phyloP scores from a whole-genome alignment of 1,140 invertebrate genomes.

The Drosophila nannoptera region DNA sequence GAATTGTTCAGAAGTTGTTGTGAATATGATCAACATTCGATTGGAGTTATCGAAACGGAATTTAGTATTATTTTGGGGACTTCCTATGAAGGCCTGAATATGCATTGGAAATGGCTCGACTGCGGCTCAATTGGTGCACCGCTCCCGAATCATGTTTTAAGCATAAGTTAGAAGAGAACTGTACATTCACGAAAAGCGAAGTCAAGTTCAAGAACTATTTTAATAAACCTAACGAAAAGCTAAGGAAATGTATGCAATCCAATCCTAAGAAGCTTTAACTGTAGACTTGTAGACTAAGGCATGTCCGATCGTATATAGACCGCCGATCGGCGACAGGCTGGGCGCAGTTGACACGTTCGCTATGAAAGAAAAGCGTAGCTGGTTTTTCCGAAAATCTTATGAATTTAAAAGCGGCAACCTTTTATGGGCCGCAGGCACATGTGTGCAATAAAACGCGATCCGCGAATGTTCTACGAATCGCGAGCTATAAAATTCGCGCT shows the following conservation, averaged over 20 bases:
- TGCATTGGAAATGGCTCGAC: conserved; percentile 31
- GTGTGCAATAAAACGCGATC: conserved; percentile 61
- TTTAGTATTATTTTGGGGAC: conserved; percentile 16
- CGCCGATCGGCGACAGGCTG: neutral
- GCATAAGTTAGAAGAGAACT: conserved; percentile 23
- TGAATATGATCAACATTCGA: conserved; percentile 16
- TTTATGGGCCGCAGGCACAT: conserved; percentile 56
- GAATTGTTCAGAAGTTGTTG: conserved; percentile 46
- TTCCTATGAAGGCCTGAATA: conserved; percentile 14
- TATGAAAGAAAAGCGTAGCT: conserved; percentile 64
- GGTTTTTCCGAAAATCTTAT: conserved; percentile 77
- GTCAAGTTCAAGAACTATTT: too few relatives aligned
- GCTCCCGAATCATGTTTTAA: conserved; percentile 31
- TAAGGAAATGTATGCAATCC: neutral
- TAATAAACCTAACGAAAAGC: conserved; percentile 13
- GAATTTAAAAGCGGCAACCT: conserved; percentile 64
- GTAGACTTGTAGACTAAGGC: too few relatives aligned
- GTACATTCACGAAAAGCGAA: conserved; percentile 17
- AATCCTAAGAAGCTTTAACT: too few relatives aligned
- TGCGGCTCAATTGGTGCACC: conserved; percentile 41
- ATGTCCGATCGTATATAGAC: too few relatives aligned
- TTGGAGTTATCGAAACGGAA: conserved; percentile 1
- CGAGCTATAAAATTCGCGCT: conserved; percentile 52
- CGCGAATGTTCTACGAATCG: conserved; percentile 67
- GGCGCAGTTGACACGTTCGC: conserved; percentile 11